A percentile compares a stretch with the other conserved stretches of the same genome.
phyloP scores from a whole-genome alignment of 2,888 invertebrate species.

The Mellilla xanthometata region DNA sequence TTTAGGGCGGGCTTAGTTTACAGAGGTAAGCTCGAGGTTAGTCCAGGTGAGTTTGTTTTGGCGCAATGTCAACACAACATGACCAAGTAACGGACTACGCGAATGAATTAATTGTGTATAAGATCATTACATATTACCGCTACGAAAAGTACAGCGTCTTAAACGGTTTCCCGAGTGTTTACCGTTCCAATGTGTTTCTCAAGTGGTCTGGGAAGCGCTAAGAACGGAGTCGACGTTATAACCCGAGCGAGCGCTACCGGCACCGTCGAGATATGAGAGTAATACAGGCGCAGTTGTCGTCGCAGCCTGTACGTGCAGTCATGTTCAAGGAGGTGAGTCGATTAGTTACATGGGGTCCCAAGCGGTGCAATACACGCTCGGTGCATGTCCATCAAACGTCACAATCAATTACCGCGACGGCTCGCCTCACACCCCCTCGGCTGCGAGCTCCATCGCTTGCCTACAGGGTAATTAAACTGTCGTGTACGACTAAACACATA shows the following conservation, averaged over 20 bases:
- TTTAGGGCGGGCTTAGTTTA: conserved; percentile 75
- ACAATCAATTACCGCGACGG: conserved; percentile 72
- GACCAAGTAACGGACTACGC: conserved; percentile 43
- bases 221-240: neutral
- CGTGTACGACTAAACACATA: conserved; percentile 38
- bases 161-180: conserved; percentile 7
- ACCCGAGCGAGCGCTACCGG: neutral
- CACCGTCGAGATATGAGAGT: conserved; percentile 8
- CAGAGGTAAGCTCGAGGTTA: conserved; percentile 72
- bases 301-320: neutral
- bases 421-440: conserved; percentile 42
- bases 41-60: conserved; percentile 70
- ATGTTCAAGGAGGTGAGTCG: conserved; percentile 28
- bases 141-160: conserved; percentile 9
- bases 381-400: conserved; percentile 74
- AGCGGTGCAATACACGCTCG: conserved; percentile 59
- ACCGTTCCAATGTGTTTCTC: conserved; percentile 2
- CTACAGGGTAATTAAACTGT: conserved; percentile 57
- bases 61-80: conserved; percentile 65
- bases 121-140: conserved; percentile 16
- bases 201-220: conserved; percentile 2
- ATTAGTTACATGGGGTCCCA: conserved; percentile 46
- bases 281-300: conserved; percentile 15
- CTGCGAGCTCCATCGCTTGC: conserved; percentile 32
- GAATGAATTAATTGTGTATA: conserved; percentile 42